A percentile compares a stretch with the other conserved stretches of the same genome.
Evolutionary conservation across 2,113 vertebrate species (phyloP).

Genomic region (Sinocyclocheilus anophthalmus): DNA sequence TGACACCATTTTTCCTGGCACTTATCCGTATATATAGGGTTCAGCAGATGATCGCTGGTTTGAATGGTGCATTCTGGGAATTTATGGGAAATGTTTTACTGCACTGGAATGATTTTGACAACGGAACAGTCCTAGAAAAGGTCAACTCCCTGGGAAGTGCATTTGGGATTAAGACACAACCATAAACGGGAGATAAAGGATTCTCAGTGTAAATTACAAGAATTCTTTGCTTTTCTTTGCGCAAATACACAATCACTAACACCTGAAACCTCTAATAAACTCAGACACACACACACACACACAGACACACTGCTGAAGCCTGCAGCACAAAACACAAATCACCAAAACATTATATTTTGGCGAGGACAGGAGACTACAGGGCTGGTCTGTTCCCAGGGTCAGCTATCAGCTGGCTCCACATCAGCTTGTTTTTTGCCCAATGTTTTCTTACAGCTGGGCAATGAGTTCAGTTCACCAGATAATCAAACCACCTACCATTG

Average conservation of each 20-base stretch:
- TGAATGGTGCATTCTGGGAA: not conserved
- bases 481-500: constrained; percentile 10
- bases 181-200: not conserved
- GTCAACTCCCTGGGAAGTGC: not conserved
- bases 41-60: not conserved
- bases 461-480: constrained; percentile 54
- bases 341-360: not conserved
- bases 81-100: not conserved
- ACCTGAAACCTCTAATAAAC: not conserved
- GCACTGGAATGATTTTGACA: not conserved
- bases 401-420: constrained; percentile 37
- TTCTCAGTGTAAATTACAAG: not conserved
- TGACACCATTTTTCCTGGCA: no score
- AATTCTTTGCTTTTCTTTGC: not conserved
- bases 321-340: not conserved
- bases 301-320: not conserved
- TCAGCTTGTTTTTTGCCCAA: constrained; percentile 49
- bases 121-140: not conserved
- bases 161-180: not conserved
- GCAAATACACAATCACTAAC: not conserved
- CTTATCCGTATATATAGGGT: not conserved
- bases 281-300: not conserved
- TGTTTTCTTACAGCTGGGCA: constrained; percentile 48
- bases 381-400: constrained; percentile 58
- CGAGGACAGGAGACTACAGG: constrained; percentile 25